Evolutionary conservation across 2,888 invertebrate genomes (phyloP).

Genomic region (Xestobium rufovillosum): DNA sequence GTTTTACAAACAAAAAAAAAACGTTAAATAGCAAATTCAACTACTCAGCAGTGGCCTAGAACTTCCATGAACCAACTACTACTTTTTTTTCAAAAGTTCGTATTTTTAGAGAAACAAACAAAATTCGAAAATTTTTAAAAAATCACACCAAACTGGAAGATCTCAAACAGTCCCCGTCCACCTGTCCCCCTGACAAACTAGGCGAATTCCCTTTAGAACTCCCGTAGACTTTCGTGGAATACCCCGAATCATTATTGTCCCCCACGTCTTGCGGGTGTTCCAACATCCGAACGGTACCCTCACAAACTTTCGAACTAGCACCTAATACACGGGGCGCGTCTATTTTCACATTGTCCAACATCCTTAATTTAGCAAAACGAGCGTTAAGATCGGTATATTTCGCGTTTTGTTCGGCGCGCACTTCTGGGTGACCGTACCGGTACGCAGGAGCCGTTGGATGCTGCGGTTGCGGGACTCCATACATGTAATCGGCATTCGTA

Average conservation of each 20-base stretch:
- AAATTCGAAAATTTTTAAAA: too few species aligned
- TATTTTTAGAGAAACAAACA: too few species aligned
- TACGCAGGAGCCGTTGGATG: not conserved
- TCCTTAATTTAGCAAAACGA: slow-evolving; percentile 37
- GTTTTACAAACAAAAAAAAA: too few species aligned
- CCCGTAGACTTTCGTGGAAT: slow-evolving; percentile 74
- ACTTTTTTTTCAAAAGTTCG: too few species aligned
- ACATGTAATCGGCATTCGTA: not conserved
- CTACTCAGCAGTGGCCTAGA: too few species aligned
- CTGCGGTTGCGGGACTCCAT: not conserved
- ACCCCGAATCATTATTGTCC: slow-evolving; percentile 77
- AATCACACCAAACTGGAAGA: slow-evolving; percentile 59
- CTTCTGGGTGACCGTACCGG: not conserved
- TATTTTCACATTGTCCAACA: slow-evolving; percentile 32
- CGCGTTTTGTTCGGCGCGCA: slow-evolving; percentile 22
- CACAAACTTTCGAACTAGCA: slow-evolving; percentile 35
- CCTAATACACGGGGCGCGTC: slow-evolving; percentile 23
- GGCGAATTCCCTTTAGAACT: slow-evolving; percentile 74
- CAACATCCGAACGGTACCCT: slow-evolving; percentile 34
- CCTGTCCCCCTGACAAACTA: slow-evolving; percentile 53
- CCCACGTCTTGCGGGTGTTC: slow-evolving; percentile 37
- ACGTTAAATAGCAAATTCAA: too few species aligned
- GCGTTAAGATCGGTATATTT: slow-evolving; percentile 32
- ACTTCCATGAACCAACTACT: too few species aligned
- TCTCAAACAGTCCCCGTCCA: slow-evolving; percentile 42